Conservation (phyloP, 2,888 invertebrate species). For the Marasmarcha lunaedactyla region DNA sequence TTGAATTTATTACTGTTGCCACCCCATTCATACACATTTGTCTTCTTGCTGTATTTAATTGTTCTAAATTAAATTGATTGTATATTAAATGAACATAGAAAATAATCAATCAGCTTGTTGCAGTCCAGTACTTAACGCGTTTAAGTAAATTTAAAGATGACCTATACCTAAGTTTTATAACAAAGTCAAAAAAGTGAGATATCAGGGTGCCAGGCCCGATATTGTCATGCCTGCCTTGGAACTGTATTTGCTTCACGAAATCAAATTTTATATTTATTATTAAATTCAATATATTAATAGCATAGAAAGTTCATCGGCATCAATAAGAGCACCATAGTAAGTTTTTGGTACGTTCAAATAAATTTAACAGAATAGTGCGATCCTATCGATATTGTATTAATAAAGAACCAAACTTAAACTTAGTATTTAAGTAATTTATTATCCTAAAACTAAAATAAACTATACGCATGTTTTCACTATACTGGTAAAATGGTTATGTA, state of each 20-base stretch:
- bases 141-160: too few species aligned
- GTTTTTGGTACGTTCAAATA: slow-evolving; percentile 60
- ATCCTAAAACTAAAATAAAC: slow-evolving; percentile 66
- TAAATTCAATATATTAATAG: slow-evolving; percentile 41
- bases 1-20: too few species aligned
- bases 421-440: slow-evolving; percentile 72
- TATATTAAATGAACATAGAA: too few species aligned
- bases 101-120: too few species aligned
- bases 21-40: too few species aligned
- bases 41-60: too few species aligned
- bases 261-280: slow-evolving; percentile 49
- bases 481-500: slow-evolving; percentile 71
- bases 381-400: slow-evolving; percentile 70
- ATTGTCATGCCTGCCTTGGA: slow-evolving; percentile 55
- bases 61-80: too few species aligned
- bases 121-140: too few species aligned
- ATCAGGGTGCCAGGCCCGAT: slow-evolving; percentile 21
- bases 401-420: slow-evolving; percentile 71
- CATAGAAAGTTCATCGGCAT: slow-evolving; percentile 69
- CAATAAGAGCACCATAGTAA: slow-evolving; percentile 58
- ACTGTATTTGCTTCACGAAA: slow-evolving; percentile 51
- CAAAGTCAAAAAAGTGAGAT: too few species aligned
- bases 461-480: slow-evolving; percentile 72
- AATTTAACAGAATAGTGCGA: slow-evolving; percentile 64
- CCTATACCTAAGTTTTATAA: too few species aligned